Evolutionary conservation across 2,888 invertebrate species (phyloP).

Genomic region (Netelia fuscicornis): DNA sequence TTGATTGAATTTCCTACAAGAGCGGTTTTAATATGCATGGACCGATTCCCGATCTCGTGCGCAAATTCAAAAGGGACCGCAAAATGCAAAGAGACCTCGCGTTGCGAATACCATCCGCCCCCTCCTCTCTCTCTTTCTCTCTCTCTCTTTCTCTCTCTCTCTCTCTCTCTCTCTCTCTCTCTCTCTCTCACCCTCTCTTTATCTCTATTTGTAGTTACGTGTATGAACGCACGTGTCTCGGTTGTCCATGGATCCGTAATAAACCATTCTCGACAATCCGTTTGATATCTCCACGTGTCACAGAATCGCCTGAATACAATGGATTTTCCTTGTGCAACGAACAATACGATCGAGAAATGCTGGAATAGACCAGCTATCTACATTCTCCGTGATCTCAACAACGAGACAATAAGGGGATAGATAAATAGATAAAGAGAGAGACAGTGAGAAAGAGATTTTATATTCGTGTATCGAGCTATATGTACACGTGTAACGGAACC

Average conservation of each 20-base stretch:
- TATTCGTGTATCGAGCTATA: conserved; percentile 6
- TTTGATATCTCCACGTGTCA: conserved; percentile 44
- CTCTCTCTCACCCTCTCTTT: not conserved
- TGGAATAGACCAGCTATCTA: conserved; percentile 28
- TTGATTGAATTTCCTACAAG: no score
- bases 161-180: not conserved
- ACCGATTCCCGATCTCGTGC: no score
- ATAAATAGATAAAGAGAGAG: no score
- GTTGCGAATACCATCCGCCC: not conserved
- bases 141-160: not conserved
- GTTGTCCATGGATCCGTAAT: conserved; percentile 48
- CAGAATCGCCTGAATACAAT: conserved; percentile 20
- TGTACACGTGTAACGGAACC: conserved; percentile 22
- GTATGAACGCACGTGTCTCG: not conserved
- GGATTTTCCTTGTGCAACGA: conserved; percentile 54
- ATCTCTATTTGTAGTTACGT: not conserved
- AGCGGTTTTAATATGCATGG: no score
- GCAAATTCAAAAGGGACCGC: no score
- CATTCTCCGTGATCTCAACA: conserved; percentile 31
- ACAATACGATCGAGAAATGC: conserved; percentile 57
- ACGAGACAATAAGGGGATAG: conserved; percentile 17
- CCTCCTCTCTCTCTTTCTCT: conserved; percentile 2
- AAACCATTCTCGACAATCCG: conserved; percentile 40
- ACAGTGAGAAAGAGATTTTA: not conserved
- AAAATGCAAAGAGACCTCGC: not conserved